These are phyloP conservation scores for Yoshiicerus persimilis DNA, from an alignment of 1,140 invertebrate genomes.

Conservation along the genomic window DNA sequence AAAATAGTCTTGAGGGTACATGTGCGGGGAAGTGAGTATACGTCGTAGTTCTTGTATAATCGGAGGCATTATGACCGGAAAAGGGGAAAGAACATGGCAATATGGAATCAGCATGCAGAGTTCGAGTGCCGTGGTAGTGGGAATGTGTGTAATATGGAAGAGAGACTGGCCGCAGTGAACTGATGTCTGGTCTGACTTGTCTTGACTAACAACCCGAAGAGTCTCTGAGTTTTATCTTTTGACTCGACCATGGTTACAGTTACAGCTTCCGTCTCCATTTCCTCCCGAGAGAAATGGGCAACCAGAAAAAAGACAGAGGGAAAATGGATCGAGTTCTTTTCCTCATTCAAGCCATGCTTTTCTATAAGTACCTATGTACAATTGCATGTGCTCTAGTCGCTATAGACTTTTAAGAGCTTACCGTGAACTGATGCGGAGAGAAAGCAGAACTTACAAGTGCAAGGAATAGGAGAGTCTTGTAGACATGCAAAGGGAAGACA, in stretches of 20 bases:
- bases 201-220: neutral
- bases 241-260: neutral
- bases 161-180: neutral
- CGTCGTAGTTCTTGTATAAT: neutral
- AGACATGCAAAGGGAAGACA: too few relatives aligned
- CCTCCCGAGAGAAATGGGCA: slow-evolving; percentile 7
- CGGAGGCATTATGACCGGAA: neutral
- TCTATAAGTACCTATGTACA: neutral
- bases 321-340: slow-evolving; percentile 4
- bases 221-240: neutral
- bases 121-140: neutral
- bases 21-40: neutral
- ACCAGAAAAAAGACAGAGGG: neutral
- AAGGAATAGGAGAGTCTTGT: neutral
- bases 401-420: neutral
- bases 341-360: neutral
- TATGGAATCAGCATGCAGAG: neutral
- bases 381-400: neutral
- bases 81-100: neutral
- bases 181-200: neutral
- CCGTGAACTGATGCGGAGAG: neutral
- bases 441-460: neutral
- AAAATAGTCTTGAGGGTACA: neutral
- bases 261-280: neutral
- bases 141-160: neutral